phyloP scores from a whole-genome alignment of 2,888 invertebrate genomes.

The Agrochola lychnidis region DNA sequence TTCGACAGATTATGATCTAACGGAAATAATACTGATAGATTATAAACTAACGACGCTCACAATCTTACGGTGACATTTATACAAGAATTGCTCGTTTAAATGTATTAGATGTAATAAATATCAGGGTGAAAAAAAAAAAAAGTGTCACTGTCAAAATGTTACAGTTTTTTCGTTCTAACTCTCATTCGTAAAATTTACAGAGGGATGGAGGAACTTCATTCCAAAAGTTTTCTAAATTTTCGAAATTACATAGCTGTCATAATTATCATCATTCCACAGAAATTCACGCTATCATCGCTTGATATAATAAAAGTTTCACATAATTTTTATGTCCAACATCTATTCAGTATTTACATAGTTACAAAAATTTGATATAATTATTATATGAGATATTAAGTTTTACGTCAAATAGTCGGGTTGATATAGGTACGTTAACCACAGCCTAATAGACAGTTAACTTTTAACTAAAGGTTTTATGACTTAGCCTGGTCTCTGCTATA shows the following conservation, averaged over 20 bases:
- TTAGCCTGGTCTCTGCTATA: slow-evolving; percentile 8
- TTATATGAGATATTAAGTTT: slow-evolving; percentile 18
- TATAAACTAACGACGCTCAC: too few species aligned
- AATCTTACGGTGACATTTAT: too few species aligned
- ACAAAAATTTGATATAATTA: slow-evolving; percentile 22
- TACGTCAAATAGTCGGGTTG: slow-evolving; percentile 19
- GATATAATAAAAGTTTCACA: background rate
- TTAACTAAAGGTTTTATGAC: background rate
- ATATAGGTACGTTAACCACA: slow-evolving; percentile 32
- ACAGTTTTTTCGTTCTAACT: background rate
- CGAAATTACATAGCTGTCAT: background rate
- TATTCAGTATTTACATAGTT: slow-evolving; percentile 19
- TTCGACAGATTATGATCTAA: too few species aligned
- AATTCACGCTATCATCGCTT: background rate
- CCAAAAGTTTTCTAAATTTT: background rate
- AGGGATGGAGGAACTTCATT: background rate
- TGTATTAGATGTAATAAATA: background rate
- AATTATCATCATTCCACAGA: background rate
- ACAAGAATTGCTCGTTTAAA: too few species aligned
- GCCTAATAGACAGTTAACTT: slow-evolving; percentile 17
- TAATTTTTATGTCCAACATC: slow-evolving; percentile 2
- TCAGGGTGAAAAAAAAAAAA: background rate
- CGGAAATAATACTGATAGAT: too few species aligned
- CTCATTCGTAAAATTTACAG: background rate
- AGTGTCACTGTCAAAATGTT: too few species aligned